phyloP scores from a whole-genome alignment of 2,113 vertebrate species.

The Megaceryle maxima region DNA sequence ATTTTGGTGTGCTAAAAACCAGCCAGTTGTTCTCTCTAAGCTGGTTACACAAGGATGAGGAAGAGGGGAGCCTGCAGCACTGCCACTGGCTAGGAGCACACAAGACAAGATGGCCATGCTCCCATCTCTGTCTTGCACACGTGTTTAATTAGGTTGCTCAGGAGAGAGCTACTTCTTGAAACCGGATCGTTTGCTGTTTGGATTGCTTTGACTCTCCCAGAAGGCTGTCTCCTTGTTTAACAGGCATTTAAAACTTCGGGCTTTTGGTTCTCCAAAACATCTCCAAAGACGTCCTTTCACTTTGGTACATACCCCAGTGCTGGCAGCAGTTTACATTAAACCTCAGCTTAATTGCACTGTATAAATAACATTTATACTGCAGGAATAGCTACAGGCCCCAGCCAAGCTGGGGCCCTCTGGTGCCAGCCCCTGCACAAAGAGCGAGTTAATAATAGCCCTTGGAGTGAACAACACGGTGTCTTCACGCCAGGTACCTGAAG shows the following conservation, averaged over 20 bases:
- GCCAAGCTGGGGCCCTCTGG: neutral
- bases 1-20: neutral
- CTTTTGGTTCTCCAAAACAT: neutral
- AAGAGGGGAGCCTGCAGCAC: neutral
- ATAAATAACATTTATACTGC: slow-evolving; percentile 31
- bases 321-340: slow-evolving; percentile 11
- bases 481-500: neutral
- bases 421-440: neutral
- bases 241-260: neutral
- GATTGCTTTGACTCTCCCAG: neutral
- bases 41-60: neutral
- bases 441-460: neutral
- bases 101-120: neutral
- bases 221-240: neutral
- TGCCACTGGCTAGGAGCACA: neutral
- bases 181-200: neutral
- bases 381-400: slow-evolving; percentile 3
- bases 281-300: neutral
- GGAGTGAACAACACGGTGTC: neutral
- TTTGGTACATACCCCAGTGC: neutral
- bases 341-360: slow-evolving; percentile 10
- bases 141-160: neutral
- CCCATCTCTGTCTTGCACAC: neutral
- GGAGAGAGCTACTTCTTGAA: neutral
- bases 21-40: neutral